Percentiles rank a stretch among this genome's conserved stretches.
Evolutionary conservation across 2,797 vertebrate species (phyloP).

Genomic region (Gallinago stenura): DNA sequence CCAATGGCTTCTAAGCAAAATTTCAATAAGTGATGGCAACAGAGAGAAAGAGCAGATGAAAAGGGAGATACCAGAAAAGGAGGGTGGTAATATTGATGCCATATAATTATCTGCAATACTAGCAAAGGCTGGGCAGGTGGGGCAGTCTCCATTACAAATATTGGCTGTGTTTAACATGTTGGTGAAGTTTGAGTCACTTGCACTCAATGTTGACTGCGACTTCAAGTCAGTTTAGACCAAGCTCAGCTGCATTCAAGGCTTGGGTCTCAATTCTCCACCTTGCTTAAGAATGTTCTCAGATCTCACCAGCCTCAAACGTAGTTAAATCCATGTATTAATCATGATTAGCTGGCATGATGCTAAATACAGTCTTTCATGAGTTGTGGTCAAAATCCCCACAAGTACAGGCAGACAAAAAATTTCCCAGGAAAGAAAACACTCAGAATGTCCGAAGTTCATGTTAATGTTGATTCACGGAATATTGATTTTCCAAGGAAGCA

Average conservation of each 20-base stretch:
- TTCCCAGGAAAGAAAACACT: background rate
- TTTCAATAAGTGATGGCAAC: conserved; percentile 26
- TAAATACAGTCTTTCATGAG: background rate
- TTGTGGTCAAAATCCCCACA: background rate
- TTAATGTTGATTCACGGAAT: background rate
- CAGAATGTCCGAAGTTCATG: background rate
- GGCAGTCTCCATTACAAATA: conserved; percentile 59
- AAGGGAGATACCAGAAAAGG: conserved; percentile 2
- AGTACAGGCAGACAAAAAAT: background rate
- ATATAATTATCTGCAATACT: conserved; percentile 58
- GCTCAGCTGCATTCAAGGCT: background rate
- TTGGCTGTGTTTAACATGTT: conserved; percentile 43
- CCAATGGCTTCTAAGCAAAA: conserved; percentile 14
- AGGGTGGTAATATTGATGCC: conserved; percentile 44
- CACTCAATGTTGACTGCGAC: background rate
- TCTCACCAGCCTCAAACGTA: background rate
- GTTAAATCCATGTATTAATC: background rate
- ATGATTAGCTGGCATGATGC: background rate
- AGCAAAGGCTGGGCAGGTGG: conserved; percentile 52
- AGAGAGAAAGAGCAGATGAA: conserved; percentile 37
- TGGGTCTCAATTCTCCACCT: conserved; percentile 32
- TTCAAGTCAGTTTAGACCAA: conserved; percentile 15
- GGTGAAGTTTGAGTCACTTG: conserved; percentile 29
- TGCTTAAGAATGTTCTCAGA: conserved; percentile 45
- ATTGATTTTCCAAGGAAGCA: conserved; percentile 58